Conservation (phyloP, 2,113 vertebrate species). For the Aptenodytes forsteri region DNA sequence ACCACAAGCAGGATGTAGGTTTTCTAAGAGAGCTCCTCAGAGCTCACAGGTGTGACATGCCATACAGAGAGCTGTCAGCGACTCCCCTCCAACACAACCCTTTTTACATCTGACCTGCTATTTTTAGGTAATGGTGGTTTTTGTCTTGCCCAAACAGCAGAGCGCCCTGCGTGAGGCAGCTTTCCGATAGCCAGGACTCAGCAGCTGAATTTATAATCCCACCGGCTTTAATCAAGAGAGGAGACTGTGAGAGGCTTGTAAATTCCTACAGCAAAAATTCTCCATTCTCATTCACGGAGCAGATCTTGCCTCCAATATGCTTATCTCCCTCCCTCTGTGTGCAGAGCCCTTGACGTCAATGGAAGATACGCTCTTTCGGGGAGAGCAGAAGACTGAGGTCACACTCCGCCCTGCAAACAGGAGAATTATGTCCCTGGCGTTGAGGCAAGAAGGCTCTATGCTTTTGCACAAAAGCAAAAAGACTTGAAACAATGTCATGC, state of each 20-base stretch:
- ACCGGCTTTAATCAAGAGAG: conserved; percentile 48
- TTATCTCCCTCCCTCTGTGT: conserved; percentile 58
- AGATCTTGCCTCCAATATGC: conserved; percentile 51
- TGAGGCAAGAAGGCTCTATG: background rate
- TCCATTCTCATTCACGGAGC: conserved; percentile 32
- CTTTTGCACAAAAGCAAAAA: background rate
- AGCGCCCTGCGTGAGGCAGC: background rate
- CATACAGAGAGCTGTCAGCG: background rate
- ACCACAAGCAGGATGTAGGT: background rate
- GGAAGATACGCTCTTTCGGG: conserved; percentile 53
- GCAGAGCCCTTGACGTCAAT: conserved; percentile 71
- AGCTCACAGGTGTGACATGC: background rate
- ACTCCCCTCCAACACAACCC: background rate
- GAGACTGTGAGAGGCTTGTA: conserved; percentile 35
- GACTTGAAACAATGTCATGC: background rate
- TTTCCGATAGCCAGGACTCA: background rate
- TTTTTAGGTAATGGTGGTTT: background rate
- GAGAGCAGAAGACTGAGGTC: conserved; percentile 59
- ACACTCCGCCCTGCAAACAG: background rate
- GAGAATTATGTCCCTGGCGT: background rate
- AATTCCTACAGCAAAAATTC: conserved; percentile 68
- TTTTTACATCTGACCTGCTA: background rate
- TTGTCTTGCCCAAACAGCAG: background rate
- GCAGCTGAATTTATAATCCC: conserved; percentile 41
- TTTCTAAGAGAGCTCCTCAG: background rate